Base-by-base conservation (phyloP, 2,797 vertebrate genomes). In the Pogonophryne albipinna region DNA sequence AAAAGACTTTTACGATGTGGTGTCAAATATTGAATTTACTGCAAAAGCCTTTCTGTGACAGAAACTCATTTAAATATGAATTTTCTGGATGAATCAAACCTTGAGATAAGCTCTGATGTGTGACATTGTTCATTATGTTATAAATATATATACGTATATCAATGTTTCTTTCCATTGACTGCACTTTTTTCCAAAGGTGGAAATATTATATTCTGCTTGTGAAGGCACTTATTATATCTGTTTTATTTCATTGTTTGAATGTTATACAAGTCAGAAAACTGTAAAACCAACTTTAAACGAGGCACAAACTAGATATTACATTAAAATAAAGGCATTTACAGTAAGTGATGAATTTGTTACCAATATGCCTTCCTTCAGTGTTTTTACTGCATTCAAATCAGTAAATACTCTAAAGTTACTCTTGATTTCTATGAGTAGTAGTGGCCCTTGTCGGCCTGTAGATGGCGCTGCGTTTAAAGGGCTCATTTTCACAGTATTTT, bases 151-250 rank as follows among this genome's bases (percentile, higher is more conserved):
- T 0, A 38, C 16, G 4, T 6, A 55, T 11, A 41, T 2, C 12
- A 4, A 58, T 13, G 6, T 45, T 68, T 60, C 45, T 38, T 34
- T 38, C 17, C 11, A 66, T 23, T 23, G 58, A 84, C 73, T 71
- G 77, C 70, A 84, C 82, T 80, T 59, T 50, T 79, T 80, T 79
- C 68, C 71, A 27, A 0, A 34, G 4, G 15, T 74, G 72, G 76
- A 82, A 74, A 71, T 42, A 58, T 77, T 69, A 78, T 1, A 52
- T 66, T 81, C 55, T 38, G n/a, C 46, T 46, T 20, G 20, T 66
- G 31, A 66, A 1, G 0, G 74, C 79, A 86, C 71, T 77, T 85
- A 60, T 44, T 53, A 12, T 41, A 50, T 10, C 17, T 34, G 4
- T 71, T 57, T 66, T 23, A 42, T n/a, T 76, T 34, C 56, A 19